Percentiles rank a stretch among this genome's conserved stretches.
phyloP scores from a whole-genome alignment of 2,113 vertebrate species.

The Oplegnathus fasciatus region DNA sequence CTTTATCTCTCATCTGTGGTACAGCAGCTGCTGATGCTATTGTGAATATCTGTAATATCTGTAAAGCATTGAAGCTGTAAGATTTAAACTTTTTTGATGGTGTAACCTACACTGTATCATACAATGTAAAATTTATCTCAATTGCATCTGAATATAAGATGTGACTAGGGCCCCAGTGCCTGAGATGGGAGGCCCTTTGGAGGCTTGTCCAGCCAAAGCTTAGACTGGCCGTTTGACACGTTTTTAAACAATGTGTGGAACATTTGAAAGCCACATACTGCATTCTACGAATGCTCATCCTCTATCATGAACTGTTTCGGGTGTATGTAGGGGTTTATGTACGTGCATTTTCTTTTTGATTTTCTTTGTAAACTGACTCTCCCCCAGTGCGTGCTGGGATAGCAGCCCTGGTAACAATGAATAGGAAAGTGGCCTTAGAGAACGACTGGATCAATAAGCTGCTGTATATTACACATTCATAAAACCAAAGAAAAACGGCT shows the following conservation, averaged over 20 bases:
- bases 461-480: neutral
- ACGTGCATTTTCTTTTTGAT: neutral
- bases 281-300: conserved; percentile 75
- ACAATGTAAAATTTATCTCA: conserved; percentile 3
- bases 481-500: neutral
- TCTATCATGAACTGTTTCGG: conserved; percentile 5
- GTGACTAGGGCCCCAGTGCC: neutral
- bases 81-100: conserved; percentile 1
- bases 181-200: neutral
- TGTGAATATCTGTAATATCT: conserved; percentile 38
- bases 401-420: neutral
- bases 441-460: neutral
- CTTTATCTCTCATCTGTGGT: conserved; percentile 53
- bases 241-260: conserved; percentile 31
- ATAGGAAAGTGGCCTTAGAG: neutral
- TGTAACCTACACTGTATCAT: conserved; percentile 20
- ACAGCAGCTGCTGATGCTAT: conserved; percentile 37
- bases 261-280: conserved; percentile 49
- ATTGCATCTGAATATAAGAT: conserved; percentile 8
- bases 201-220: conserved; percentile 23
- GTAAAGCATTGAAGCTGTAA: conserved; percentile 14
- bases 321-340: neutral
- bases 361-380: neutral
- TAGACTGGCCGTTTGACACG: neutral
- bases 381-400: neutral